Evolutionary conservation across 2,888 invertebrate genomes (phyloP), one percentile per base, ranked within the genome.

Genomic region (Zelleria hepariella): DNA sequence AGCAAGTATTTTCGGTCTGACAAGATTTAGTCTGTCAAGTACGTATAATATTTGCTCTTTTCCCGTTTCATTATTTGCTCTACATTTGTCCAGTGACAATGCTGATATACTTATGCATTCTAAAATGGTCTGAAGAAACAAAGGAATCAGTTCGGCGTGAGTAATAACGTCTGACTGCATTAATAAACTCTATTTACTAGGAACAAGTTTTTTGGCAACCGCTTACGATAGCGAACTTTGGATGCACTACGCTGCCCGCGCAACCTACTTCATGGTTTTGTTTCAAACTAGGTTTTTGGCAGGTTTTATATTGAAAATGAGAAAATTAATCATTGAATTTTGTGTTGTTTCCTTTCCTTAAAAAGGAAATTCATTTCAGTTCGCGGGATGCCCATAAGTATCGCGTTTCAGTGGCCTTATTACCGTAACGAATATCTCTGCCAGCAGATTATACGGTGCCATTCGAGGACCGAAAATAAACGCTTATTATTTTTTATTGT

Each of bases 141-240:
- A 78, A 77, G 72, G 73, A 78, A 67, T 78, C 71, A 68, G 73
- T 74, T 76, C 62, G 63, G 69, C 72, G 75, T 71, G 65, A 78
- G 72, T 82, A 82, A 84, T 75, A 70, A 68, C 71, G 70, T 71
- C 70, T 69, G 78, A 78, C 78, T 80, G 75, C 75, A 80, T 82
- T 82, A 83, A 81, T 83, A 76, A 77, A 80, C 71, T 73, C 67
- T 10, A 56, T 21, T 56, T 47, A 10, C 32, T n/a, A 8, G 8
- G 48, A 59, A 66, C 64, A 78, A 83, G 78, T 80, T 82, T 85
- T 84, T 85, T 85, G 85, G 83, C 83, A 81, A 70, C 42, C 42
- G 42, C 25, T 49, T 20, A 21, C 49, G 21, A 49, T 7, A 20
- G 21, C 21, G 10, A 49, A 49, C 20, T 49, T 49, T 49, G 49